A percentile compares a stretch with the other conserved stretches of the same genome.
phyloP scores from a whole-genome alignment of 2,888 invertebrate species.

The Folsomia manolachei region DNA sequence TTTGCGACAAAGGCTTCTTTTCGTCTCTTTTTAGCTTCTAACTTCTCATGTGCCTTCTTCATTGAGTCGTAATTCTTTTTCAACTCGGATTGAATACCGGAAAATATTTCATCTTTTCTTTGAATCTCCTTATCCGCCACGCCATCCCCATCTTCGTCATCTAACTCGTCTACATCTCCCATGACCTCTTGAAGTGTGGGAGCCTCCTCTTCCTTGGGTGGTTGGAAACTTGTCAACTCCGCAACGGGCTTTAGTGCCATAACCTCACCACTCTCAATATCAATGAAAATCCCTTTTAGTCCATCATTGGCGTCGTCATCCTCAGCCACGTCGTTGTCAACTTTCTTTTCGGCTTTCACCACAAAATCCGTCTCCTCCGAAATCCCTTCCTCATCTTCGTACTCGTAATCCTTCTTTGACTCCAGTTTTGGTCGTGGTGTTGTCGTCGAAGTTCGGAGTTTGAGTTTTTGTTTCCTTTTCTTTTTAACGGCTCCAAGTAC shows the following conservation, averaged over 20 bases:
- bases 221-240: conserved; percentile 39
- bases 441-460: conserved; percentile 18
- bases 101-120: conserved; percentile 37
- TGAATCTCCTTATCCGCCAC: conserved; percentile 33
- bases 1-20: conserved; percentile 40
- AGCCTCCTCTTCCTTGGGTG: conserved; percentile 29
- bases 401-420: not conserved
- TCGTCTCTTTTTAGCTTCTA: conserved; percentile 40
- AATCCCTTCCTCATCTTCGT: not conserved
- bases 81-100: conserved; percentile 39
- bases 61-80: conserved; percentile 40
- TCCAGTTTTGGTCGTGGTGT: not conserved
- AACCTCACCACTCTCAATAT: conserved; percentile 49
- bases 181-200: not conserved
- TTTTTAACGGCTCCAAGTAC: conserved; percentile 22
- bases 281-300: conserved; percentile 44
- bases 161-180: conserved; percentile 38
- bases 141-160: conserved; percentile 30
- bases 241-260: conserved; percentile 48
- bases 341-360: not conserved
- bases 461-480: conserved; percentile 22
- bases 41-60: conserved; percentile 38
- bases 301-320: conserved; percentile 28
- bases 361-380: not conserved
- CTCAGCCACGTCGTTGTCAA: not conserved